A percentile compares a stretch with the other conserved stretches of the same genome.
Conservation (phyloP, 2,113 vertebrate genomes). For the Acrocephalus arundinaceus region DNA sequence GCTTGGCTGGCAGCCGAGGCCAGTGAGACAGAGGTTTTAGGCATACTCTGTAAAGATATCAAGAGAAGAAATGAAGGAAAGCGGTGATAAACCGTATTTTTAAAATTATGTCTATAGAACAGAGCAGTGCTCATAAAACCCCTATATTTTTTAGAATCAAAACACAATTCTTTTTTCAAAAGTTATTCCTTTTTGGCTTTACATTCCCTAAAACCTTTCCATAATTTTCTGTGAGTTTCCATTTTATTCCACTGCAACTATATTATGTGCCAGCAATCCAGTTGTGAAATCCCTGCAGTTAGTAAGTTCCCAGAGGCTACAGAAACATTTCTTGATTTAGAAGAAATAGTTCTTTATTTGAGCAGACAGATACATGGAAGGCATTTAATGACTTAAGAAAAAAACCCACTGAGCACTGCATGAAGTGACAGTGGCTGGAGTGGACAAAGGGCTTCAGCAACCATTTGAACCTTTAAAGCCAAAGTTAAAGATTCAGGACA, state of each 20-base stretch:
- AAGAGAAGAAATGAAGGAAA: not conserved
- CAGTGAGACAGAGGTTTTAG: not conserved
- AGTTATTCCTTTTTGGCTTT: not conserved
- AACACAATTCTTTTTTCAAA: not conserved
- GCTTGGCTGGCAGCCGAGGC: not conserved
- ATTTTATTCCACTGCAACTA: not conserved
- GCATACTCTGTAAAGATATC: not conserved
- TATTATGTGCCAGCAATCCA: not conserved
- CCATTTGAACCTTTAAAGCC: not conserved
- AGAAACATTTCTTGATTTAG: not conserved
- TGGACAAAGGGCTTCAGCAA: not conserved
- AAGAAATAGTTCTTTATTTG: not conserved
- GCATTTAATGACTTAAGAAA: not conserved
- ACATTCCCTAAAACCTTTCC: not conserved
- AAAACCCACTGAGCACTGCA: not conserved
- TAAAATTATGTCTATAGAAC: not conserved
- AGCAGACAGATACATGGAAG: not conserved
- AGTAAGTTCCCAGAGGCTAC: not conserved
- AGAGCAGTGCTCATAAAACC: not conserved
- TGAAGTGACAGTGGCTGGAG: not conserved
- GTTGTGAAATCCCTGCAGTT: not conserved
- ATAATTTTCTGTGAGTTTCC: not conserved
- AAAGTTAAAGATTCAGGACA: not conserved
- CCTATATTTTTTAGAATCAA: not conserved
- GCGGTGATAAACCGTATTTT: not conserved